Base-by-base conservation (phyloP, 1,140 invertebrate genomes). In the Oedothorax gibbosus region DNA sequence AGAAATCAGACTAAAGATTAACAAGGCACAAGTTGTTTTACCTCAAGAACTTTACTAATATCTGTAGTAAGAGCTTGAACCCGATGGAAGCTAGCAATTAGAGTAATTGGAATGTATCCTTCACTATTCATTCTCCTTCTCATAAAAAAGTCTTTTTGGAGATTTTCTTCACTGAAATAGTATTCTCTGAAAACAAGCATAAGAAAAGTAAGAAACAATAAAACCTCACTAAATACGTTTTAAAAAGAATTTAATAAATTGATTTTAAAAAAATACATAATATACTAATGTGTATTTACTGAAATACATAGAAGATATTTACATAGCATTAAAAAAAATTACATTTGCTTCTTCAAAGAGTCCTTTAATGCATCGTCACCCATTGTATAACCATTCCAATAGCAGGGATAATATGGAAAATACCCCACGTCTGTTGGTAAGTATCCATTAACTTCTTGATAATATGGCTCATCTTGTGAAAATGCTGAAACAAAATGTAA, bases 161-260 rank as follows among this genome's bases (percentile, higher is more conserved):
- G 92, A 92, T 99, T 99, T 88, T 99, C 97, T 88, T 95, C 94
- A 89, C 97, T 98, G 91, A 99, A 99, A 93, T 99, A 99, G 91
- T 99, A 99, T 91, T 99, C 98, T 90, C 97, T 99, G 91, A 54
- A 93, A 92, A 87, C 76, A 86, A 86, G 87, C 87, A 79, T 88
- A 87, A 81, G 85, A 60, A 60, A 60, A 7, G 4, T 60, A 14
- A 60, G 57, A 60, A 5, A 3, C n/a, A 12, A 7, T 60, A 60
- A 5, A n/a, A 14, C 12, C n/a, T 7, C n/a, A 14, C 3, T 3
- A 60, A 60, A 60, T 7, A 14, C 57, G n/a, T n/a, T n/a, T n/a
- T n/a, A n/a, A n/a, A 12, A 60, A 11, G 57, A 14, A 6, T 12
- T 60, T 5, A 60, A 60, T 60, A 60, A 60, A 60, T 60, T 35